phyloP scores from a whole-genome alignment of 1,140 invertebrate species.

The Halictus rubicundus region DNA sequence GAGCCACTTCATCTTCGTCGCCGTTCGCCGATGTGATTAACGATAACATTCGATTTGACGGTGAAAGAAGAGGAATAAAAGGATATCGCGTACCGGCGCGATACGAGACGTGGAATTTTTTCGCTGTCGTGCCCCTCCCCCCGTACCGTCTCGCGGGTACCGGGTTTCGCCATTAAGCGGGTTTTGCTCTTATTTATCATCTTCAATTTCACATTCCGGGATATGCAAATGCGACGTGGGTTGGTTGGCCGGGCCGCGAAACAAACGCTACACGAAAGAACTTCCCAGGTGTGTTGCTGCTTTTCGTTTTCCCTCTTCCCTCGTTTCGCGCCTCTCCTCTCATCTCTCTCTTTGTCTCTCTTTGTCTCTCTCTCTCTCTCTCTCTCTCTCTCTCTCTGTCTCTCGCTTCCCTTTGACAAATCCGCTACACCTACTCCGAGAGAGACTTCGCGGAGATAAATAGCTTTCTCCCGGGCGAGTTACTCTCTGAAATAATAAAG shows the following conservation, averaged over 20 bases:
- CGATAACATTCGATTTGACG: constrained; percentile 48
- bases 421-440: constrained; percentile 13
- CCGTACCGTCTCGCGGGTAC: neutral
- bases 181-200: constrained; percentile 45
- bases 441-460: constrained; percentile 3
- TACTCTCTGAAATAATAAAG: neutral
- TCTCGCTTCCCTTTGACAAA: neutral
- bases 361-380: neutral
- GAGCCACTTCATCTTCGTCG: constrained; percentile 43
- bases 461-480: constrained; percentile 18
- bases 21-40: constrained; percentile 48
- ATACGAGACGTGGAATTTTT: constrained; percentile 35
- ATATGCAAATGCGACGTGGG: constrained; percentile 39
- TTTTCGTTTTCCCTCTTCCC: too few species aligned
- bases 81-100: constrained; percentile 12
- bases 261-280: constrained; percentile 34
- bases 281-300: neutral
- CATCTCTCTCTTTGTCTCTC: too few species aligned
- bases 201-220: constrained; percentile 47
- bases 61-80: neutral
- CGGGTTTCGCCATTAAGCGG: constrained; percentile 43
- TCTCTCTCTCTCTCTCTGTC: neutral
- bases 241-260: neutral
- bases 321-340: neutral
- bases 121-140: neutral